A percentile compares a stretch with the other conserved stretches of the same genome.
phyloP scores from a whole-genome alignment of 2,797 vertebrate genomes.

The Scyliorhinus canicula region DNA sequence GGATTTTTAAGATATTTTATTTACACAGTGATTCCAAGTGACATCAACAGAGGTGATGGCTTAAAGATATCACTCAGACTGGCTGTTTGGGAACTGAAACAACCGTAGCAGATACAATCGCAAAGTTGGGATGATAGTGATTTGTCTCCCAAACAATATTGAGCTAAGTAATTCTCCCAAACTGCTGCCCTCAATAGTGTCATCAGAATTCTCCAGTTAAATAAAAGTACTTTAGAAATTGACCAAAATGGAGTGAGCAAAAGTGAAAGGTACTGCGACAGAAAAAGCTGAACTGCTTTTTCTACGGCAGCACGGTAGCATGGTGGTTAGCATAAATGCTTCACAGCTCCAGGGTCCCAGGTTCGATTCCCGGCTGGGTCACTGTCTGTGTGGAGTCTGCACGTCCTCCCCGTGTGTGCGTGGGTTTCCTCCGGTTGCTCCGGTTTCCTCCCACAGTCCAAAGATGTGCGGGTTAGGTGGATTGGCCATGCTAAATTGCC shows the following conservation, averaged over 20 bases:
- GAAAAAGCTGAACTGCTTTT: background rate
- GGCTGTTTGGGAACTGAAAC: background rate
- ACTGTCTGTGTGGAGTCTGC: too few species aligned
- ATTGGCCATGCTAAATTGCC: too few species aligned
- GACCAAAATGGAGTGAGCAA: background rate
- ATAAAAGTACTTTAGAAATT: background rate
- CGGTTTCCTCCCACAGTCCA: too few species aligned
- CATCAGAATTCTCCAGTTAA: background rate
- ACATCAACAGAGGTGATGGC: background rate
- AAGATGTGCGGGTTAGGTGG: too few species aligned
- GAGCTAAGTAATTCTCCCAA: background rate
- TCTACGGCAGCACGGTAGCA: background rate
- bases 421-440: too few species aligned
- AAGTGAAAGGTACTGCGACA: background rate
- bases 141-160: background rate
- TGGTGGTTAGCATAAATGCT: too few species aligned
- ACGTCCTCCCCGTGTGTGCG: too few species aligned
- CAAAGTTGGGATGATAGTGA: background rate
- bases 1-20: slow-evolving; percentile 6
- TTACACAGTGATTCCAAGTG: background rate
- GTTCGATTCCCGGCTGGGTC: too few species aligned
- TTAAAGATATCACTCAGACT: background rate
- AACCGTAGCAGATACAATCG: background rate
- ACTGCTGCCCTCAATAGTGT: background rate
- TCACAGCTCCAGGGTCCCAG: too few species aligned